Evolutionary conservation across 2,113 vertebrate species (phyloP), one percentile per base, ranked within the genome.

Genomic region (Plestiodon gilberti): DNA sequence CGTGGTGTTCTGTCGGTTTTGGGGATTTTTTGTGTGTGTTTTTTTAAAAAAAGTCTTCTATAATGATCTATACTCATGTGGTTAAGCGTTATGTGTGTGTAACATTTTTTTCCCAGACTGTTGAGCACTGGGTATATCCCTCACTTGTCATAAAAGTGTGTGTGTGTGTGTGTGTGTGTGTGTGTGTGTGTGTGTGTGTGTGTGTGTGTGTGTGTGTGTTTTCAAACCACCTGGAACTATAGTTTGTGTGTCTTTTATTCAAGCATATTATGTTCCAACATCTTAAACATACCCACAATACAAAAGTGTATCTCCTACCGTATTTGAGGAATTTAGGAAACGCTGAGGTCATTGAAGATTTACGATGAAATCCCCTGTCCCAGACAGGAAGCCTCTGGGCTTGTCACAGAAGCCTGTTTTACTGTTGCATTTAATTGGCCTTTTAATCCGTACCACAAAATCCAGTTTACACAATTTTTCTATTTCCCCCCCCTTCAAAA

Each of bases 321-420:
- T 85, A 74, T 64, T 85, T 59, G 89, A 90, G 88, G 87, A 81
- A 93, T 76, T 93, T 95, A 78, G 91, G 88, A 92, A 95, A 92
- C 89, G 48, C 28, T 30, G 81, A 88, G 64, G 82, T 90, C 91
- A 69, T 86, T 89, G 88, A 93, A 91, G 93, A 77, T 55, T 91
- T 74, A 71, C 85, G 64, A 74, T 88, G 82, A 89, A 89, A 90
- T 48, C 89, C 71, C 78, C 2, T 33, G 22, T 74, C 70, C 82
- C 70, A 89, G 90, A 89, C 82, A 88, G 93, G 92, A 93, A 93
- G 90, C 30, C 25, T 83, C 84, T 86, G 89, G 14, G 81, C 88
- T 57, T 81, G 85, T 55, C 75, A 69, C 88, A 78, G 88, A 89
- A 89, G 15, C n/a, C 90, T 55, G 25, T 87, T 89, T 91, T 30